Percentiles rank a stretch among this genome's conserved stretches.
phyloP scores from a whole-genome alignment of 2,113 vertebrate genomes.

The Vulpes lagopus region DNA sequence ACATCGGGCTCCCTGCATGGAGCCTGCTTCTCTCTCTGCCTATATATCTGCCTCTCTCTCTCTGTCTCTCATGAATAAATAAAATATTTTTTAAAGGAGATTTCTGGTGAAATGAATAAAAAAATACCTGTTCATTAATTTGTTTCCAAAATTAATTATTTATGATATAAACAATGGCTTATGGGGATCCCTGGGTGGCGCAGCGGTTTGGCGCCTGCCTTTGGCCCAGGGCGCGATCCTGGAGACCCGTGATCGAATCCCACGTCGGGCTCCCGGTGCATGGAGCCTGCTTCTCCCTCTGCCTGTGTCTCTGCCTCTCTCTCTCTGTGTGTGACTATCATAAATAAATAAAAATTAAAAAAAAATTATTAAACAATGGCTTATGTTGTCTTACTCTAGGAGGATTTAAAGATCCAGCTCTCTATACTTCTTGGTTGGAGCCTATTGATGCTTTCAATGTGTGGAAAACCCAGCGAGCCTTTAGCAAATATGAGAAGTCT shows the following conservation, averaged over 20 bases:
- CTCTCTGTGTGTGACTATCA: too few relatives aligned
- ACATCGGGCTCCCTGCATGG: too few relatives aligned
- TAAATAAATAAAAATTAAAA: too few relatives aligned
- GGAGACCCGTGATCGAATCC: too few relatives aligned
- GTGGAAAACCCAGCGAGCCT: constrained; percentile 93
- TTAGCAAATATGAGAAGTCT: constrained; percentile 95
- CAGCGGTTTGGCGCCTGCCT: too few relatives aligned
- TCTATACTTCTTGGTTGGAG: constrained; percentile 95
- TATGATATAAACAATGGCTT: constrained; percentile 17
- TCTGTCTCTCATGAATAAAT: too few relatives aligned
- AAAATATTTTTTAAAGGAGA: background rate
- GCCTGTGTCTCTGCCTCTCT: too few relatives aligned
- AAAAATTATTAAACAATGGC: background rate
- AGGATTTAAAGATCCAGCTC: constrained; percentile 90
- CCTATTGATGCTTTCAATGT: constrained; percentile 86
- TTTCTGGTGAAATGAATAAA: background rate
- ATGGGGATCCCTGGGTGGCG: background rate
- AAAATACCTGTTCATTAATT: background rate
- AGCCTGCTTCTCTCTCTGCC: too few relatives aligned
- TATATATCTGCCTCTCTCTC: too few relatives aligned
- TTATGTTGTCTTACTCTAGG: constrained; percentile 85
- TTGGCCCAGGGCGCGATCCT: too few relatives aligned
- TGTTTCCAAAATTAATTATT: constrained; percentile 12
- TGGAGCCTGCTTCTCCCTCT: too few relatives aligned
- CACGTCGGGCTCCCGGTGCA: too few relatives aligned